Conservation (phyloP, 2,113 vertebrate species). For the Rousettus leschenaultii region DNA sequence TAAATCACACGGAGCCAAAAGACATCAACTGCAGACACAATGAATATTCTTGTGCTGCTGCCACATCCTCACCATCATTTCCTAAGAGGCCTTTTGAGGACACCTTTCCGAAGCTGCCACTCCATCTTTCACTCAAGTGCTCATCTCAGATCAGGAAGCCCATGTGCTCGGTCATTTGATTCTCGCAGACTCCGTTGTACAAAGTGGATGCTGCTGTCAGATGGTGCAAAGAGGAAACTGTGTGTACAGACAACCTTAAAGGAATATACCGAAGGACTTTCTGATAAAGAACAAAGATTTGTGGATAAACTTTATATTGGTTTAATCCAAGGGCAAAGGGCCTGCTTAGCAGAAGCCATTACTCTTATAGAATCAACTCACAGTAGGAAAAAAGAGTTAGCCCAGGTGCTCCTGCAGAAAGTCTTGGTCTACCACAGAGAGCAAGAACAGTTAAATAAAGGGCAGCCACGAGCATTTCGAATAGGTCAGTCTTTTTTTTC, state of each 20-base stretch:
- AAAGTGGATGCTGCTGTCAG: conserved; percentile 40
- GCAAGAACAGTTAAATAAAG: conserved; percentile 88
- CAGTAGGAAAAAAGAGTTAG: conserved; percentile 91
- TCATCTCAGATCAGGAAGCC: background rate
- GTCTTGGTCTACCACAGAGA: conserved; percentile 89
- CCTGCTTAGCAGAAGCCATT: conserved; percentile 94
- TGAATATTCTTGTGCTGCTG: conserved; percentile 74
- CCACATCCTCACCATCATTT: conserved; percentile 47
- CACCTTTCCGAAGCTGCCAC: background rate
- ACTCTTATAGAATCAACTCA: conserved; percentile 96
- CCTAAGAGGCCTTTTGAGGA: conserved; percentile 44
- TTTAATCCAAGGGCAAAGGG: conserved; percentile 89
- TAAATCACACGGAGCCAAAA: background rate
- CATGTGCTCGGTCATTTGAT: fast-evolving
- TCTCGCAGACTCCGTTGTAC: fast-evolving
- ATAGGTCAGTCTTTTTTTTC: conserved; percentile 88
- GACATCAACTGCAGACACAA: conserved; percentile 41
- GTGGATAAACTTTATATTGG: conserved; percentile 89
- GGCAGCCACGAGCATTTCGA: conserved; percentile 94
- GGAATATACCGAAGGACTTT: conserved; percentile 80
- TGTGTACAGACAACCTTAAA: conserved; percentile 75
- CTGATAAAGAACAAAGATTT: conserved; percentile 86
- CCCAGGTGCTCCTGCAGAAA: conserved; percentile 94
- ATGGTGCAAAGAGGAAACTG: conserved; percentile 63
- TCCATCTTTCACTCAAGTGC: background rate